Percentiles rank a stretch among this genome's conserved stretches.
Evolutionary conservation across 2,888 invertebrate species (phyloP).

Genomic region (Tupiocoris notatus): DNA sequence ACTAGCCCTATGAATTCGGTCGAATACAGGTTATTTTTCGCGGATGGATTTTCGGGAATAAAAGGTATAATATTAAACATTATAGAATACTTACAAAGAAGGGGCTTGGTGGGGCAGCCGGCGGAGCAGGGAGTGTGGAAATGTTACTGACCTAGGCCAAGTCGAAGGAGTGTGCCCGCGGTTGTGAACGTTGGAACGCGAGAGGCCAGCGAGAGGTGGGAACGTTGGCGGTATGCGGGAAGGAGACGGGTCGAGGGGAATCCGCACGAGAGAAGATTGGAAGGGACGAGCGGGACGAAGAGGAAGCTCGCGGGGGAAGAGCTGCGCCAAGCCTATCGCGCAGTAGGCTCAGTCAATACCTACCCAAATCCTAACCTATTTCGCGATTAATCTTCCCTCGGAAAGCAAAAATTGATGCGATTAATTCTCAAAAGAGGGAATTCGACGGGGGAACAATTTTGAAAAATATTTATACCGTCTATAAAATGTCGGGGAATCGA

Average conservation of each 20-base stretch:
- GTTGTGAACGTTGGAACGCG: constrained; percentile 11
- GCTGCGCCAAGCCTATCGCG: constrained; percentile 44
- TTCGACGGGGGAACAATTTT: too few relatives aligned
- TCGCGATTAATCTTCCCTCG: constrained; percentile 4
- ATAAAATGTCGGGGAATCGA: too few relatives aligned
- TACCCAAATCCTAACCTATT: constrained; percentile 40
- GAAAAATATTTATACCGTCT: too few relatives aligned
- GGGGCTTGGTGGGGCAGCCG: background rate
- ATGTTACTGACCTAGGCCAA: constrained; percentile 43
- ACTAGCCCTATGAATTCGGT: too few relatives aligned
- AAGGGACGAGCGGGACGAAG: background rate
- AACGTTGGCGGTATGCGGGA: background rate
- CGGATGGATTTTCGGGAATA: too few relatives aligned
- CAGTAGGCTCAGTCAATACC: constrained; percentile 45
- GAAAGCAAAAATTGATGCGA: background rate
- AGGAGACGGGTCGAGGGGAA: constrained; percentile 2
- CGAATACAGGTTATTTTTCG: too few relatives aligned
- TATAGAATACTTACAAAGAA: background rate
- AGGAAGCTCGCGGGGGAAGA: background rate
- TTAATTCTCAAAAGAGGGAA: too few relatives aligned
- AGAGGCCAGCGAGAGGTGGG: background rate
- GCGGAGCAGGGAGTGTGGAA: background rate
- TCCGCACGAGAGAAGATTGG: background rate
- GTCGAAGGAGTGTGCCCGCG: constrained; percentile 40
- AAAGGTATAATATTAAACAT: background rate